phyloP scores from a whole-genome alignment of 2,113 vertebrate species.

The Phalacrocorax pelagicus region DNA sequence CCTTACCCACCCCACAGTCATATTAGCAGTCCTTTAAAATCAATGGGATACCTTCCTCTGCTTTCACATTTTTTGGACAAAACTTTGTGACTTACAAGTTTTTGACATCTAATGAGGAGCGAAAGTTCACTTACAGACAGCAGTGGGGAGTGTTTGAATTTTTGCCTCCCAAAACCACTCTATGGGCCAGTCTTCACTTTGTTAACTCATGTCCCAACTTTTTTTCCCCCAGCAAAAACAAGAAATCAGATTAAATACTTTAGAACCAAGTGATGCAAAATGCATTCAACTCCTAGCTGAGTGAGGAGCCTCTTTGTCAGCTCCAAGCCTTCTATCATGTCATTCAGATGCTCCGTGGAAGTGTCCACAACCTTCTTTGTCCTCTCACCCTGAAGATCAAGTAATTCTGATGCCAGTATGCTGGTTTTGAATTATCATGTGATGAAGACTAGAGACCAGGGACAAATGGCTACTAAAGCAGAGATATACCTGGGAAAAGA shows the following conservation, averaged over 20 bases:
- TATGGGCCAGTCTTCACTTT: background rate
- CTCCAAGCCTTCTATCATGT: background rate
- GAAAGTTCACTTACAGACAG: background rate
- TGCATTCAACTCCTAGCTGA: background rate
- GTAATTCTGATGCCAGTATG: background rate
- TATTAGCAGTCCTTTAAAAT: background rate
- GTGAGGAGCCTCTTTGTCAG: background rate
- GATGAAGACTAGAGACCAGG: background rate
- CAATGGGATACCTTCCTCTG: background rate
- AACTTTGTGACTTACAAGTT: background rate
- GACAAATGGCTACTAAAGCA: background rate
- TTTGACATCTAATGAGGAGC: background rate
- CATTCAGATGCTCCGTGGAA: background rate
- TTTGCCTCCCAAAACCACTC: background rate
- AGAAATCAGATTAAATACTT: background rate
- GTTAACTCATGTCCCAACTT: background rate
- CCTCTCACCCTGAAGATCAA: background rate
- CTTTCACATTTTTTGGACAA: background rate
- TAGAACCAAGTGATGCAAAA: background rate
- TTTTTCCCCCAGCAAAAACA: background rate
- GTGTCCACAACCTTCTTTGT: background rate
- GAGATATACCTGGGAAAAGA: background rate
- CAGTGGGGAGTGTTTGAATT: background rate
- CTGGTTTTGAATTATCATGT: background rate
- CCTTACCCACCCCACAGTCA: background rate